Base-by-base conservation (phyloP, 2,113 vertebrate genomes). In the Sinocyclocheilus anophthalmus region DNA sequence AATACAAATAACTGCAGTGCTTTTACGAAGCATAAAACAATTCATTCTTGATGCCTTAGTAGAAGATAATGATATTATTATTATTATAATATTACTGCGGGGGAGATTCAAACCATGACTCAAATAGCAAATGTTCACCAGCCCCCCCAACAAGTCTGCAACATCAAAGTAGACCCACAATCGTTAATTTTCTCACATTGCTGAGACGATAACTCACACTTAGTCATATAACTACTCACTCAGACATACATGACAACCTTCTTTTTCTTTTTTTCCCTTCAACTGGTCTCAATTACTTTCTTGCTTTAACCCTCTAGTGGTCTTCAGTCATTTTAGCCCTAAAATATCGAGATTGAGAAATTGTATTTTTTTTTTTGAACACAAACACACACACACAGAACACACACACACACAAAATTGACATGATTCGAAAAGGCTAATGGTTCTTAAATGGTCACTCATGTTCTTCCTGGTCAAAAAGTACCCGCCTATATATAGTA, bases 111-210 rank as follows among this genome's bases (percentile, higher is more conserved):
- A 75, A 48, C 12, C 1, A 75, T 81, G 45, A 24, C 37, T 14
- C 33, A n/a, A 16, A 53, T 0, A 24, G 24, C 0, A 33, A 53
- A 53, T 69, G 22, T 33, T 37, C 26, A 69, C 80, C 61, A 53
- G 63, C 63, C 42, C 63, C 16, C 39, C 16, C 3, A 33, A 67
- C n/a, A 67, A 30, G 39, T 3, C 42, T 63, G 79, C 26, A 70
- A 70, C 42, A 53, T 20, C 26, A 83, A 16, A 83, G 6, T 9
- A 33, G 45, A 30, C n/a, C 63, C 65, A 48, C 61, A 82, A 33
- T 69, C 12, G 10, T 61, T 20, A 4, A 14, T 70, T 83, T 83
- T 70, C 26, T 55, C 65, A 83, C 81, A 55, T 70, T 83, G 81
- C 65, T 37, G 26, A 2, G 26, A 37, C 5, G 63, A 70, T 10